Evolutionary conservation across 2,888 invertebrate genomes (phyloP), one percentile per base, ranked within the genome.

Genomic region (Lasioglossum zephyrum): DNA sequence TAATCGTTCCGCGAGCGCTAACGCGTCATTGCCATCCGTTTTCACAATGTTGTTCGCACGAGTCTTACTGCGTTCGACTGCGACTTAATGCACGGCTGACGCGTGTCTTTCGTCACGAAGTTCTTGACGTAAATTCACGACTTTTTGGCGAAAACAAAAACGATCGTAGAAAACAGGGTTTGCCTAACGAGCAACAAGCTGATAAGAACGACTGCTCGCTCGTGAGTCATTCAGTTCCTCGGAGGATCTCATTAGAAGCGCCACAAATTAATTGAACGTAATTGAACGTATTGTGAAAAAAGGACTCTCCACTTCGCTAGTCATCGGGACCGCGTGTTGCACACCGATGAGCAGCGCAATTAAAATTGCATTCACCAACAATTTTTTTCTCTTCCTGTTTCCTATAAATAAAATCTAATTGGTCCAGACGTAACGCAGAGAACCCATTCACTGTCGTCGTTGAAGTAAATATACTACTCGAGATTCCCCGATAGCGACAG

Each of bases 41-140:
- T 57, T 41, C 31, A 26, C 66, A 73, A 77, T 79, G 47, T 77
- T 44, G 60, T 75, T 79, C 76, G 39, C 44, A 41, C 76, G 69
- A 73, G 9, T n/a, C 8, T n/a, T n/a, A 22, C 53, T 53, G 1
- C 77, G 70, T 70, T 77, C 69, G 60, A 85, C 26, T 13, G 66
- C 73, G 36, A 73, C 39, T 77, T 73, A 77, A 73, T 77, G n/a
- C 69, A n/a, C 73, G 22, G 13, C 22, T 36, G 44, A 69, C 26
- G 44, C 31, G 76, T 31, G 41, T 73, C n/a, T 49, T n/a, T 31
- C 57, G 66, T 22, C 31, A 26, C 73, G 11, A 11, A 11, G 6
- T 3, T n/a, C 6, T 47, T 44, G 66, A n/a, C 13, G 13, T 8
- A 1, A 22, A 31, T 47, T 60, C 36, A 39, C n/a, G n/a, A 82